Percentiles rank a stretch among this genome's conserved stretches.
Conservation (phyloP, 2,797 vertebrate species). For the Silurus lanzhouensis region DNA sequence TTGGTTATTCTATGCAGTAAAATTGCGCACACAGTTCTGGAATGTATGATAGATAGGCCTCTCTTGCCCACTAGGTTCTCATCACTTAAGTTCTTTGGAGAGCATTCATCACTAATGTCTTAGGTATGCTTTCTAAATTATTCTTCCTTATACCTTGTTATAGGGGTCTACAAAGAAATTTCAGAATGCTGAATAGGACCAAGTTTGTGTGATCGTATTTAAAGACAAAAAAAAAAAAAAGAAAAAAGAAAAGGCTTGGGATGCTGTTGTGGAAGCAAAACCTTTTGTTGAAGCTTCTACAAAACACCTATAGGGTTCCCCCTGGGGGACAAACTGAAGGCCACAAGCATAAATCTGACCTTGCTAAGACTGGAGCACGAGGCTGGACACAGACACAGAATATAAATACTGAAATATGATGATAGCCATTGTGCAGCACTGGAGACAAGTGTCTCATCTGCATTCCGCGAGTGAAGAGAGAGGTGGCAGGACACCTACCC, state of each 20-base stretch:
- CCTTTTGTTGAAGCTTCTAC: not conserved
- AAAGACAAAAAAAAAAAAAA: too few species aligned
- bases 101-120: not conserved
- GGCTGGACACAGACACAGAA: not conserved
- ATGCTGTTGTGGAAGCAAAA: not conserved
- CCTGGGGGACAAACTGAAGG: not conserved
- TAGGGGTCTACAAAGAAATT: not conserved
- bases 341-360: not conserved
- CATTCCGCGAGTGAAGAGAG: not conserved
- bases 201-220: not conserved
- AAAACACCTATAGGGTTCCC: not conserved
- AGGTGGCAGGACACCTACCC: not conserved
- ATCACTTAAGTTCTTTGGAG: not conserved
- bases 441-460: not conserved
- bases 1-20: not conserved
- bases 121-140: not conserved
- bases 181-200: not conserved
- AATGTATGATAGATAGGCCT: not conserved
- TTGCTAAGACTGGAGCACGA: not conserved
- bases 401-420: not conserved
- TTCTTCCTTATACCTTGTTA: not conserved
- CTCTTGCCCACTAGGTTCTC: not conserved
- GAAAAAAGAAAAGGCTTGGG: not conserved
- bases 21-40: not conserved
- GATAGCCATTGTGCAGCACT: too few species aligned